Evolutionary conservation across 1,140 invertebrate species (phyloP).

Genomic region (Pygmarrhopalites habei): DNA sequence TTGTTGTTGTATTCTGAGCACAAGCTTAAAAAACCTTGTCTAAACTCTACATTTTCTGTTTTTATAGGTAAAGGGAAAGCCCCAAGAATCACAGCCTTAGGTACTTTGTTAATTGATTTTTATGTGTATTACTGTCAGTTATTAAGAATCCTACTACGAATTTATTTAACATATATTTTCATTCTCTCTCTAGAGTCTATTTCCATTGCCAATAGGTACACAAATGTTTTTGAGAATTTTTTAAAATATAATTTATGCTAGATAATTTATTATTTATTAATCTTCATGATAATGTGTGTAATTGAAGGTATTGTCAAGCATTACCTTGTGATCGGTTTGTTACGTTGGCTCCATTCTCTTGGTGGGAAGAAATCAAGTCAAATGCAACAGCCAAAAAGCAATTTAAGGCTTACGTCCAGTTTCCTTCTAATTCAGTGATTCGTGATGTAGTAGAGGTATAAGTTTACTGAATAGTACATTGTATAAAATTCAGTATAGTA

Average conservation of each 20-base stretch:
- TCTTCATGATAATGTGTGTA: not conserved
- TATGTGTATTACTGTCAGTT: too few species aligned
- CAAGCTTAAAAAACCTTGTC: too few species aligned
- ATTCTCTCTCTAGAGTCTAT: not conserved
- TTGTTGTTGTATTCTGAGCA: too few species aligned
- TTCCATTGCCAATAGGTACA: constrained; percentile 4
- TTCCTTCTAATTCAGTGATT: constrained; percentile 16
- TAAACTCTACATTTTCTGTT: too few species aligned
- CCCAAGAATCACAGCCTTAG: not conserved
- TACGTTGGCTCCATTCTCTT: constrained; percentile 6
- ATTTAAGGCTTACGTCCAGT: constrained; percentile 9
- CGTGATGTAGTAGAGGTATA: constrained; percentile 11
- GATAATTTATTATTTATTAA: not conserved
- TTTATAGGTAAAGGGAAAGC: not conserved
- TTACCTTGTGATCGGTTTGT: constrained; percentile 17
- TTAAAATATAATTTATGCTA: not conserved
- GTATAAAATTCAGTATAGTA: too few species aligned
- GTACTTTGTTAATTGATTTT: too few species aligned
- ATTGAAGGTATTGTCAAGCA: constrained; percentile 16
- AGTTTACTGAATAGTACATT: too few species aligned
- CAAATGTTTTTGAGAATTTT: not conserved
- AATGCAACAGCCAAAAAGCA: not conserved
- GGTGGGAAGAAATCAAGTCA: constrained; percentile 2
- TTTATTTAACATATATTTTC: too few species aligned
- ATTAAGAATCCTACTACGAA: too few species aligned